Evolutionary conservation across 2,797 vertebrate species (phyloP), one percentile per base, ranked within the genome.

Genomic region (Salarias fasciatus): DNA sequence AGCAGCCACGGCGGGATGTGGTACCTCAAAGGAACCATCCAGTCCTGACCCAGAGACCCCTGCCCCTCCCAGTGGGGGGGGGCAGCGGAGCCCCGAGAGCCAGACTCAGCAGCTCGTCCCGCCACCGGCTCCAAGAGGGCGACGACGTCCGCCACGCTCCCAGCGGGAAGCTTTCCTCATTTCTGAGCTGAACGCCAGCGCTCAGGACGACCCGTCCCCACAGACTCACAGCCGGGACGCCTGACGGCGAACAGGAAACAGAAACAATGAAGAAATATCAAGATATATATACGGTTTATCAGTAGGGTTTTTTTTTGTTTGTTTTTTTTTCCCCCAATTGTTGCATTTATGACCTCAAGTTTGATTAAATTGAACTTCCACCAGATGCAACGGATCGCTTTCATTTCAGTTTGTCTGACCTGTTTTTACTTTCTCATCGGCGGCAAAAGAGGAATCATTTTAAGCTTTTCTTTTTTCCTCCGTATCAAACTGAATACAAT

Each of bases 11-110:
- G 94, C 0, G 96, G 97, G 3, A 97, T 96, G 95, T 99, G 98
- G 98, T 99, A 98, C 77, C 95, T 99, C 64, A 99, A 97, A 78
- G 97, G 98, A 62, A 99, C 98, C 0, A 90, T 95, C 14, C 96
- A 94, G 72, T 99, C 96, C 57, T 99, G 97, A 99, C 95, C 63
- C 42, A 88, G 84, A 94, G 88, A 67, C 2, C 15, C 15, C 69
- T 38, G 54, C 70, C 44, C 48, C 68, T 53, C 43, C n/a, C n/a
- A n/a, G 53, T 42, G 14, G 57, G 79, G 84, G 86, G 80, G 77
- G 76, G 75, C 80, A 51, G 66, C 60, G 53, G 70, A 72, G 69
- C 75, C 57, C 77, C 41, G 54, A 40, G 56, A 88, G 83, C 82
- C 85, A 80, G 69, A 88, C 87, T 41, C 76, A 72, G 80, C 76